phyloP scores from a whole-genome alignment of 2,113 vertebrate species.

The Cebidichthys violaceus region DNA sequence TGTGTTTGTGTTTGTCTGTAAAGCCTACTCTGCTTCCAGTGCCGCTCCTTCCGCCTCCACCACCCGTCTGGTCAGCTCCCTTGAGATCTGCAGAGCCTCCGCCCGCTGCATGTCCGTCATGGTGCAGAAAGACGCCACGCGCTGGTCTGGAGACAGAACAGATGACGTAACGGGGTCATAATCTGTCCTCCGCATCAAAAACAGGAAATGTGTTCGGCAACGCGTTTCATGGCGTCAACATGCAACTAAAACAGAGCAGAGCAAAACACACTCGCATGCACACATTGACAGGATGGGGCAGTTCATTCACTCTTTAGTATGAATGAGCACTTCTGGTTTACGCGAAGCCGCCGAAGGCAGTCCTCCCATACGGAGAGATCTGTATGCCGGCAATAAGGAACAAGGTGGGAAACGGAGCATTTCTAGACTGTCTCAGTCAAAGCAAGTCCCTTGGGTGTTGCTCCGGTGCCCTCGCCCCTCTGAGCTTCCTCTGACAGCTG shows the following conservation, averaged over 20 bases:
- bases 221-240: constrained; percentile 7
- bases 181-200: constrained; percentile 21
- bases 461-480: constrained; percentile 45
- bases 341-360: constrained; percentile 13
- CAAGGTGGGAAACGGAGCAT: constrained; percentile 56
- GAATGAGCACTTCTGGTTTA: constrained; percentile 48
- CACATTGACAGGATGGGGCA: constrained; percentile 32
- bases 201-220: constrained; percentile 20
- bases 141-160: constrained; percentile 88
- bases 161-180: constrained; percentile 32
- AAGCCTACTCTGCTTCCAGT: constrained; percentile 83
- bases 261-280: constrained; percentile 35
- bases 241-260: constrained; percentile 35
- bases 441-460: constrained; percentile 43
- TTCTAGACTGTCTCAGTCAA: constrained; percentile 42
- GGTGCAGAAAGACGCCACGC: constrained; percentile 93
- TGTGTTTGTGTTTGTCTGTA: constrained; percentile 15
- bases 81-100: constrained; percentile 87
- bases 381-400: constrained; percentile 40
- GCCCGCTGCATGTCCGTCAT: constrained; percentile 91
- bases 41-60: constrained; percentile 87
- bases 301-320: constrained; percentile 56
- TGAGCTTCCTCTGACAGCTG: constrained; percentile 69
- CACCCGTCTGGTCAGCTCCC: constrained; percentile 87
- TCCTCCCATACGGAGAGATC: constrained; percentile 21